phyloP scores from a whole-genome alignment of 2,888 invertebrate genomes.

The Disparrhopalites patrizii region DNA sequence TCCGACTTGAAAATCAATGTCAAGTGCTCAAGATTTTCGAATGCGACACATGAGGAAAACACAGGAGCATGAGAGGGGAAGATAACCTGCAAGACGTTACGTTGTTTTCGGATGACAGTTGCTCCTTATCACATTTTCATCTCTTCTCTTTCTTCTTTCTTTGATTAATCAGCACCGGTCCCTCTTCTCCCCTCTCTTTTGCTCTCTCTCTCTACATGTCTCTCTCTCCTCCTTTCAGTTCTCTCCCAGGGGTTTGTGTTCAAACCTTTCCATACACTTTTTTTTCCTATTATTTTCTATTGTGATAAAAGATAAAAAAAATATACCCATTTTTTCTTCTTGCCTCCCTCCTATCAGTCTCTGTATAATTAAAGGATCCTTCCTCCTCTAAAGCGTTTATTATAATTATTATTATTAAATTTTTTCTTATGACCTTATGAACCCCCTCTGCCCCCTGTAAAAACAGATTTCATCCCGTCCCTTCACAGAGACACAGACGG shows the following conservation, averaged over 20 bases:
- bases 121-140: slow-evolving; percentile 38
- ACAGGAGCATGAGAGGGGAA: slow-evolving; percentile 28
- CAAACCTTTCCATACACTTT: too few relatives aligned
- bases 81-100: slow-evolving; percentile 32
- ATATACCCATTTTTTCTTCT: too few relatives aligned
- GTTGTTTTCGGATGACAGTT: slow-evolving; percentile 43
- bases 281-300: too few relatives aligned
- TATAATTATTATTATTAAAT: too few relatives aligned
- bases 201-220: slow-evolving; percentile 1
- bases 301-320: too few relatives aligned
- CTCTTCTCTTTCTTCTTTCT: slow-evolving; percentile 38
- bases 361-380: slow-evolving; percentile 20
- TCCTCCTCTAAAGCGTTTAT: too few relatives aligned
- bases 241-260: neutral
- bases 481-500: too few relatives aligned
- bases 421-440: too few relatives aligned
- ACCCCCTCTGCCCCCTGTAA: too few relatives aligned
- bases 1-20: slow-evolving; percentile 47
- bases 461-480: too few relatives aligned
- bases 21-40: slow-evolving; percentile 39
- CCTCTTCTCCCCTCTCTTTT: slow-evolving; percentile 19
- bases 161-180: slow-evolving; percentile 43
- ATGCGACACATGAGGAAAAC: slow-evolving; percentile 39
- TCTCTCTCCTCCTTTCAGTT: neutral
- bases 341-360: too few relatives aligned